Conservation (phyloP, 2,113 vertebrate genomes). For the Chrysochloris asiatica region DNA sequence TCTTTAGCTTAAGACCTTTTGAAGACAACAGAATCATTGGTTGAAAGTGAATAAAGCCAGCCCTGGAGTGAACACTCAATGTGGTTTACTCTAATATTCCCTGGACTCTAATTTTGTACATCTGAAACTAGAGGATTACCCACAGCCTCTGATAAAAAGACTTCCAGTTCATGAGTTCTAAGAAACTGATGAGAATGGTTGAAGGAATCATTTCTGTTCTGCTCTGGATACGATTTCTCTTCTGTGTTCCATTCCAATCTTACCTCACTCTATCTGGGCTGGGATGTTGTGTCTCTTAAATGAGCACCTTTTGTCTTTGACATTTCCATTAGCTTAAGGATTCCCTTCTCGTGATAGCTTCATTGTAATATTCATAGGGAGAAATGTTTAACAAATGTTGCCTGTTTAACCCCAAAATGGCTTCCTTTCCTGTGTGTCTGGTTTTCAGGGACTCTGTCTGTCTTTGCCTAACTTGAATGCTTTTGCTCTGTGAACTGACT, state of each 20-base stretch:
- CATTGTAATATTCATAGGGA: no score
- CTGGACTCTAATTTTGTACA: background rate
- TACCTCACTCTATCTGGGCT: background rate
- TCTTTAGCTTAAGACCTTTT: background rate
- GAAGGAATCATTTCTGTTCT: background rate
- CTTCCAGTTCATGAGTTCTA: background rate
- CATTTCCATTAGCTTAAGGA: background rate
- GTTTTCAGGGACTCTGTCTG: background rate
- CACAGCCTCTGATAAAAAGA: background rate
- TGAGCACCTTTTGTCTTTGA: background rate
- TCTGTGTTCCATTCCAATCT: background rate
- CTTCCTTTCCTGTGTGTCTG: background rate
- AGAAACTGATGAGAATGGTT: no score
- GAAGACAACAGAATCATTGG: background rate
- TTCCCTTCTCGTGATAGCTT: background rate
- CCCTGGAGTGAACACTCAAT: background rate
- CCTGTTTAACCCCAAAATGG: background rate
- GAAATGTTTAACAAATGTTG: background rate
- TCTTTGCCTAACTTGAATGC: background rate
- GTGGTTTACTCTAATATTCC: background rate
- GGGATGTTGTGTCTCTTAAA: background rate
- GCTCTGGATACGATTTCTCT: background rate
- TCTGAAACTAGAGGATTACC: background rate
- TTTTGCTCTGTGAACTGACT: background rate
- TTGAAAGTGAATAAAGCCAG: background rate